Evolutionary conservation across 2,113 vertebrate genomes (phyloP), one percentile per base, ranked within the genome.

Genomic region (Trinectes maculatus): DNA sequence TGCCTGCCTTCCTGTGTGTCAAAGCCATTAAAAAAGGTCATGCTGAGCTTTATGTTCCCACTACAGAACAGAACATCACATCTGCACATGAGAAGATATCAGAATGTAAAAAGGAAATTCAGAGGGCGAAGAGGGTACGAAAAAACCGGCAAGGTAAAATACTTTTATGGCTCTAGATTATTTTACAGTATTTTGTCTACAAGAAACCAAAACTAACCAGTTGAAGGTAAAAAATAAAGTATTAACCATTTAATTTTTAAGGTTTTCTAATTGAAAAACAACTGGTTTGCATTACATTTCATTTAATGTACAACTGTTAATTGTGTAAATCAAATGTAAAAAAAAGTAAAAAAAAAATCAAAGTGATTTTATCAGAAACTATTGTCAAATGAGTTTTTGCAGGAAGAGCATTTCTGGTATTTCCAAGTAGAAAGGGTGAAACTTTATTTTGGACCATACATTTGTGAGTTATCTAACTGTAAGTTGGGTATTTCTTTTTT

Each of bases 101-200:
- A 52, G 96, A 98, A 76, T 99, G 98, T 87, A 99, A 99, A 90
- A 99, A 98, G 76, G 96, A 99, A 85, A 99, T 99, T 77, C 94
- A 94, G 87, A 94, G 96, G 84, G 98, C 98, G 70, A 99, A 99
- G 89, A 93, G 98, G 85, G 96, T 99, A 91, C 88, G 97, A 62
- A 99, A 99, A 88, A 99, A 99, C 89, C 96, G 98, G 1, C 98
- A 99, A 90, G 98, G 98, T 98, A 87, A 90, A 81, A 54, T 22
- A 16, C 46, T 21, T 52, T 33, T 19, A 34, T 3, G 19, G 12
- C 3, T 44, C 0, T 10, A 21, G 31, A 26, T 8, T 39, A 9
- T 34, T 34, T 34, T n/a, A n/a, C n/a, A n/a, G n/a, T n/a, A n/a
- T n/a, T n/a, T n/a, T n/a, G n/a, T n/a, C n/a, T n/a, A n/a, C n/a